Percentiles rank a stretch among this genome's conserved stretches.
These are phyloP conservation scores for Aphelinus certus DNA, from an alignment of 1,140 invertebrate genomes.

Conservation along the genomic window DNA sequence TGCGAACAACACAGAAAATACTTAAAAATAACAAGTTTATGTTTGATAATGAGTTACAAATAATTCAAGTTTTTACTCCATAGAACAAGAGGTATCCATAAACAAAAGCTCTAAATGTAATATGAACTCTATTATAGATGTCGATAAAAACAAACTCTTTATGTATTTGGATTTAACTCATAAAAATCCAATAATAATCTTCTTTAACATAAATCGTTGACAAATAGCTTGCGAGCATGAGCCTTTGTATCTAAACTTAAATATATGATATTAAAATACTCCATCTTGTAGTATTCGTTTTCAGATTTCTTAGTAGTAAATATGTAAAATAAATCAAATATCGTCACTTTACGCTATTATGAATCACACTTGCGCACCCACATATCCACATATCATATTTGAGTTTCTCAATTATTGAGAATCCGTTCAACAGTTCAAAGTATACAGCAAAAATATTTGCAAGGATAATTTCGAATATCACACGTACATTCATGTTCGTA, in stretches of 20 bases:
- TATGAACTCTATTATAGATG: constrained; percentile 11
- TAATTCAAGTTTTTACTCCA: constrained; percentile 22
- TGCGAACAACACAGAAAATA: constrained; percentile 11
- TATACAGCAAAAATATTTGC: constrained; percentile 37
- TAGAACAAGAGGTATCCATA: constrained; percentile 21
- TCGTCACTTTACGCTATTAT: constrained; percentile 10
- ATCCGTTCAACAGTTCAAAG: background rate
- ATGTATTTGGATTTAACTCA: constrained; percentile 21
- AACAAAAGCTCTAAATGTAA: constrained; percentile 25
- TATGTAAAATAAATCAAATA: constrained; percentile 37
- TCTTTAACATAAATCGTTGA: constrained; percentile 29
- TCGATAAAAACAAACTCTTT: constrained; percentile 22
- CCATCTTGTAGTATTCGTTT: constrained; percentile 28
- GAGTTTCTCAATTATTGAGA: background rate
- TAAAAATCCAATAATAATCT: constrained; percentile 25
- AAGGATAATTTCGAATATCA: constrained; percentile 31
- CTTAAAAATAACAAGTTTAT: constrained; percentile 38
- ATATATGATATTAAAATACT: constrained; percentile 40
- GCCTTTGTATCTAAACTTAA: constrained; percentile 33
- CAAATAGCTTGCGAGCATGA: constrained; percentile 17
- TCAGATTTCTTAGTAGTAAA: constrained; percentile 36
- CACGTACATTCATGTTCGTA: constrained; percentile 21
- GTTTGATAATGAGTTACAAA: constrained; percentile 28
- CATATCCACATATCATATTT: constrained; percentile 11
- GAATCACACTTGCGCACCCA: constrained; percentile 21